phyloP scores from a whole-genome alignment of 2,797 vertebrate genomes.

The Numenius phaeopus region DNA sequence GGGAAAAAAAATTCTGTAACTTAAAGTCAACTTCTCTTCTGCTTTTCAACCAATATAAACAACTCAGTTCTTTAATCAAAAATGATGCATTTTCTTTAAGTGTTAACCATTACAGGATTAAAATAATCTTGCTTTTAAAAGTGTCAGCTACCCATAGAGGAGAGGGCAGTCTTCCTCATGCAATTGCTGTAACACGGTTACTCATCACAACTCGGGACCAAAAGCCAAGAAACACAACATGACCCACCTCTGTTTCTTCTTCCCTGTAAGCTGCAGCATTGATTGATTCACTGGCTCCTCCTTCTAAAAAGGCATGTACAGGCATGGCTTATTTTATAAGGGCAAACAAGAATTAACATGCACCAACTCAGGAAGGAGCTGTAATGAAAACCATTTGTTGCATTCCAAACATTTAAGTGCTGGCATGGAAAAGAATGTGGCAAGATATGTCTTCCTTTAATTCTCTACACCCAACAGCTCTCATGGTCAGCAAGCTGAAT shows the following conservation, averaged over 20 bases:
- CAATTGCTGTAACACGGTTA: background rate
- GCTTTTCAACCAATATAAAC: background rate
- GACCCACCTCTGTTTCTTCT: background rate
- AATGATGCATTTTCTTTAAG: rapidly evolving
- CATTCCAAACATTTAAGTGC: constrained; percentile 10
- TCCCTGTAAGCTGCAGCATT: background rate
- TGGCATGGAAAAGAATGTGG: background rate
- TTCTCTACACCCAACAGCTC: background rate
- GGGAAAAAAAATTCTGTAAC: background rate
- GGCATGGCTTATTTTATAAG: constrained; percentile 7
- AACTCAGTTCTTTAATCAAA: background rate
- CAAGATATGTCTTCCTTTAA: background rate
- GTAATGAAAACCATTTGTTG: constrained; percentile 45
- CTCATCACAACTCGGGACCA: background rate
- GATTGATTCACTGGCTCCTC: background rate
- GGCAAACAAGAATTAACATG: constrained; percentile 47
- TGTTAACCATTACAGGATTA: background rate
- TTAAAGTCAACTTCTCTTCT: background rate
- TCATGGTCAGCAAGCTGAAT: background rate
- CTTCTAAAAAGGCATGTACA: constrained; percentile 17
- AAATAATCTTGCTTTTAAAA: background rate
- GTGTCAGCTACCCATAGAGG: background rate
- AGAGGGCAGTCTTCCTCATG: background rate
- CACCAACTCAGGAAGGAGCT: constrained; percentile 12
- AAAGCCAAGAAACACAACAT: background rate